These are phyloP conservation scores for Octodon degus DNA, from an alignment of 2,113 vertebrate species.

Conservation along the genomic window DNA sequence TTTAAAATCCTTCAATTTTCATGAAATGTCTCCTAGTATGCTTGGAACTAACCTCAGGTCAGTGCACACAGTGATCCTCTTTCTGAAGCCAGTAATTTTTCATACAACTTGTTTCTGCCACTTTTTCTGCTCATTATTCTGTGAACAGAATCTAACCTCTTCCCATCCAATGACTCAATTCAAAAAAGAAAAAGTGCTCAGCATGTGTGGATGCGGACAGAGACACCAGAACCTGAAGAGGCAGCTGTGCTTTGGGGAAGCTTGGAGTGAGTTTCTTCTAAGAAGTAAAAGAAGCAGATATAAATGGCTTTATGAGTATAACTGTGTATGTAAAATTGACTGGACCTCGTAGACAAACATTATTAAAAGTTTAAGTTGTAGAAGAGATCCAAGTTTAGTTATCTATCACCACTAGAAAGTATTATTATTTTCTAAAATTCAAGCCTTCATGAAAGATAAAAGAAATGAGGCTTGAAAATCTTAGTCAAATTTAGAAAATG, in stretches of 20 bases:
- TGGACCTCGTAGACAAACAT: background rate
- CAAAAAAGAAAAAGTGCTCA: background rate
- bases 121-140: background rate
- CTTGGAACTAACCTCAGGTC: background rate
- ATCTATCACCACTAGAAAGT: background rate
- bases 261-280: background rate
- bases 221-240: background rate
- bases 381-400: background rate
- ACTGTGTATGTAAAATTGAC: background rate
- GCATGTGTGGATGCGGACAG: background rate
- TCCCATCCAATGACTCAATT: background rate
- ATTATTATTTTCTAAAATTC: constrained; percentile 1
- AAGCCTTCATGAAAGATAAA: background rate
- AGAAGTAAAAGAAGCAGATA: background rate
- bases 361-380: background rate
- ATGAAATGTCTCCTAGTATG: background rate
- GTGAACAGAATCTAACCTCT: background rate
- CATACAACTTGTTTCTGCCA: background rate
- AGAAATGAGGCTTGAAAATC: constrained; percentile 9
- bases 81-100: background rate
- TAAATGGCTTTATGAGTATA: background rate
- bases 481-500: background rate
- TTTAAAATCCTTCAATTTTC: background rate
- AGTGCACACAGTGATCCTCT: background rate
- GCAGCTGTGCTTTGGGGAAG: background rate